Percentiles rank a stretch among this genome's conserved stretches.
phyloP scores from a whole-genome alignment of 1,140 invertebrate genomes.

The Cydia fagiglandana region DNA sequence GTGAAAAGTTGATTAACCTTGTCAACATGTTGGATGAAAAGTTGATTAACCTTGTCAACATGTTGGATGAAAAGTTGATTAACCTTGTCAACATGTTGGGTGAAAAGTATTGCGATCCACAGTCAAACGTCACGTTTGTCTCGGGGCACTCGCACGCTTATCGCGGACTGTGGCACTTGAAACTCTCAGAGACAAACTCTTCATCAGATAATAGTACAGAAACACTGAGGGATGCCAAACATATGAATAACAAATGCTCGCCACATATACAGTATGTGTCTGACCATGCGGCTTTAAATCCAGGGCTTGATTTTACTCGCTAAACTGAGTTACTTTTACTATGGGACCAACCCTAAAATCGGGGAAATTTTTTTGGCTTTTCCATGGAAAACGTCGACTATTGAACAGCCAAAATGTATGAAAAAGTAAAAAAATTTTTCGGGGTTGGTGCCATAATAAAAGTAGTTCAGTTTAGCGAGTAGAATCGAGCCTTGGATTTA shows the following conservation, averaged over 20 bases:
- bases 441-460: no score
- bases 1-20: not conserved
- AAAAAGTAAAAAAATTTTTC: no score
- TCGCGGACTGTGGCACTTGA: constrained; percentile 11
- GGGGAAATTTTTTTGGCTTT: no score
- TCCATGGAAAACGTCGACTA: no score
- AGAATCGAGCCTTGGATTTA: no score
- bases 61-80: constrained; percentile 4
- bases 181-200: not conserved
- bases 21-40: not conserved
- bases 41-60: not conserved
- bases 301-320: no score
- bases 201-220: not conserved
- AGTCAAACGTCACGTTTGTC: constrained; percentile 19
- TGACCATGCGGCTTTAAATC: no score
- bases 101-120: not conserved
- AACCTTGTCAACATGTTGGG: not conserved
- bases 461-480: no score
- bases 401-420: no score
- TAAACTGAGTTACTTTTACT: no score
- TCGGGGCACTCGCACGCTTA: constrained; percentile 22
- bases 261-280: no score
- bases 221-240: not conserved
- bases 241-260: not conserved
- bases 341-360: no score